Evolutionary conservation across 2,888 invertebrate genomes (phyloP).

Genomic region (Herminia tarsipennalis): DNA sequence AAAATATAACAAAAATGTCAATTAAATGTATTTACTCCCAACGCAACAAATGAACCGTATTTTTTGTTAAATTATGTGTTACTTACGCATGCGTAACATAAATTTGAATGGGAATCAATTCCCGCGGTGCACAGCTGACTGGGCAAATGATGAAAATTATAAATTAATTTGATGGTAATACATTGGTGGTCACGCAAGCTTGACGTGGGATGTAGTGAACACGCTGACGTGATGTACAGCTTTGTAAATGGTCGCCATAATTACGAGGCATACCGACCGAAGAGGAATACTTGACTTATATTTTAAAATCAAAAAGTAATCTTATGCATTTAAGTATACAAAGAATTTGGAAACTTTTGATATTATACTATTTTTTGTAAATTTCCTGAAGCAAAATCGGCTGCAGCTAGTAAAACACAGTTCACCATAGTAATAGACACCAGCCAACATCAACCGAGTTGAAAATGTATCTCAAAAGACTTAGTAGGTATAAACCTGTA

Average conservation of each 20-base stretch:
- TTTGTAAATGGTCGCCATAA: constrained; percentile 1
- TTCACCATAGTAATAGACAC: too few relatives aligned
- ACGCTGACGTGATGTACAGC: constrained; percentile 17
- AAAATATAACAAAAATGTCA: constrained; percentile 30
- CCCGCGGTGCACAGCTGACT: constrained; percentile 32
- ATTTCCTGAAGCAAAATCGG: too few relatives aligned
- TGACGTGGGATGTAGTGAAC: constrained; percentile 6
- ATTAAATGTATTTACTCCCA: constrained; percentile 22
- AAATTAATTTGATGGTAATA: constrained; percentile 52
- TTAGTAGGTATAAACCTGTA: too few relatives aligned
- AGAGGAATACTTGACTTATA: too few relatives aligned
- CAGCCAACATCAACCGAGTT: too few relatives aligned
- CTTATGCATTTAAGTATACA: too few relatives aligned
- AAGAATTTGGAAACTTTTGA: too few relatives aligned
- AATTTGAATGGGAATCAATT: constrained; percentile 46
- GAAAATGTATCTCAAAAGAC: too few relatives aligned
- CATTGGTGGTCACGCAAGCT: constrained; percentile 28
- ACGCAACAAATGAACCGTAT: constrained; percentile 32
- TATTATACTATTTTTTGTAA: too few relatives aligned
- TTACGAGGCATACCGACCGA: not conserved
- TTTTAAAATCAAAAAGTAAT: too few relatives aligned
- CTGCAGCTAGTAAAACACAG: too few relatives aligned
- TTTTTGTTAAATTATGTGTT: constrained; percentile 33
- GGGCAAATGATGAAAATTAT: constrained; percentile 51
- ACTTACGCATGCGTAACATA: constrained; percentile 36